These are phyloP conservation scores for human DNA, from an alignment of 2,113 vertebrate genomes.

Conservation along the genomic window DNA sequence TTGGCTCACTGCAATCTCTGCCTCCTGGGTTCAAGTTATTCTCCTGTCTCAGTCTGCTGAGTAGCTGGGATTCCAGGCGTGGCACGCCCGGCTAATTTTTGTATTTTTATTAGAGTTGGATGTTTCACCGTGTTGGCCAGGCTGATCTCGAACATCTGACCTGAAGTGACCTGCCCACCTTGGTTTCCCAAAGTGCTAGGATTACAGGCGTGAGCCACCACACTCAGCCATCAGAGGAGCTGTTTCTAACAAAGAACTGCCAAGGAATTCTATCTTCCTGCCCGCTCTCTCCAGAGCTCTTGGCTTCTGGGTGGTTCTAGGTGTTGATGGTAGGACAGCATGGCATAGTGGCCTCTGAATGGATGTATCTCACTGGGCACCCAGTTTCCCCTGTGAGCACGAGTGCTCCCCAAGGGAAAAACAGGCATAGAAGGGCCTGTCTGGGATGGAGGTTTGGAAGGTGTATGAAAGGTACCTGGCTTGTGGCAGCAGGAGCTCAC, in stretches of 20 bases:
- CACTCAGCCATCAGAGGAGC: not conserved
- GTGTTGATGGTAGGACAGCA: rapidly evolving
- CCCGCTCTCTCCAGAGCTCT: not conserved
- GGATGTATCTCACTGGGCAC: not conserved
- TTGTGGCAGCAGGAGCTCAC: too few species aligned
- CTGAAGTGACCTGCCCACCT: too few species aligned
- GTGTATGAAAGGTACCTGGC: not conserved
- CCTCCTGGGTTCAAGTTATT: too few species aligned
- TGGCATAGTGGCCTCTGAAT: rapidly evolving
- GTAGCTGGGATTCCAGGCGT: too few species aligned
- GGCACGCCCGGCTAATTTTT: too few species aligned
- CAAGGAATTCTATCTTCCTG: not conserved
- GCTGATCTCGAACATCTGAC: too few species aligned
- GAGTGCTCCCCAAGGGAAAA: not conserved
- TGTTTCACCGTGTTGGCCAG: too few species aligned
- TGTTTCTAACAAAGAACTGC: not conserved
- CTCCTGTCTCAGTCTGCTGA: too few species aligned
- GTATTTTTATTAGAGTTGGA: too few species aligned
- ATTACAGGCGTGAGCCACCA: too few species aligned
- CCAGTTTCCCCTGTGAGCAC: not conserved
- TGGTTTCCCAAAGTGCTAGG: too few species aligned
- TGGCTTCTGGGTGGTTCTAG: not conserved
- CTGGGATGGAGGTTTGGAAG: not conserved
- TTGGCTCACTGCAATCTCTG: too few species aligned
- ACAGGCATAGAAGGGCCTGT: not conserved